Percentiles rank a stretch among this genome's conserved stretches.
These are phyloP conservation scores for Dendrolimus punctatus DNA, from an alignment of 1,140 invertebrate species.

Conservation along the genomic window DNA sequence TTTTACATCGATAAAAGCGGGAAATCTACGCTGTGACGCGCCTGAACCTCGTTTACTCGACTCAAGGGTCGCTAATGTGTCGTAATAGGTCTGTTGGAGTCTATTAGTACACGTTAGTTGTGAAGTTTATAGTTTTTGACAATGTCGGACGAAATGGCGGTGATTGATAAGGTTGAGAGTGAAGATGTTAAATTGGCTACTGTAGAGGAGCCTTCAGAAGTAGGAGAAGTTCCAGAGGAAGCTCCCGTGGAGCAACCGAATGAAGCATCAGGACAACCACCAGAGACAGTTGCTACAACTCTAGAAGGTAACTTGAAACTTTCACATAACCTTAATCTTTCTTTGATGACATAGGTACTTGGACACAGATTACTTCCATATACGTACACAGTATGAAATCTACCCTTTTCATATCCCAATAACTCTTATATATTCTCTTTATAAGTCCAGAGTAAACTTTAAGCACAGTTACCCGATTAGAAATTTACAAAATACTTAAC, in stretches of 20 bases:
- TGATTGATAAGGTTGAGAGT: constrained; percentile 51
- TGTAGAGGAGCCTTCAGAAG: constrained; percentile 12
- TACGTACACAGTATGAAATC: too few relatives aligned
- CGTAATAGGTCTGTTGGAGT: constrained; percentile 55
- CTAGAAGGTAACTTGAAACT: constrained; percentile 33
- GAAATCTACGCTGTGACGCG: constrained; percentile 66
- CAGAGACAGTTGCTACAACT: constrained; percentile 14
- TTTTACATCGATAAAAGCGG: constrained; percentile 60
- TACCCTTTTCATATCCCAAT: too few relatives aligned
- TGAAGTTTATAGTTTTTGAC: constrained; percentile 56
- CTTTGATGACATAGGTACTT: constrained; percentile 28
- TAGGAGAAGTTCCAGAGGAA: constrained; percentile 15
- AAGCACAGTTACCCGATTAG: too few relatives aligned
- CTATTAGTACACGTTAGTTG: constrained; percentile 42
- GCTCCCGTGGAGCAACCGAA: constrained; percentile 6
- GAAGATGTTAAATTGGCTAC: constrained; percentile 36
- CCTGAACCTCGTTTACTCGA: constrained; percentile 50
- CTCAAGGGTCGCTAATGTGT: constrained; percentile 36
- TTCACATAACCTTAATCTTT: constrained; percentile 43
- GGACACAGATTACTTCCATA: too few relatives aligned
- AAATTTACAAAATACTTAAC: too few relatives aligned
- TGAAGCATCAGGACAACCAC: constrained; percentile 10
- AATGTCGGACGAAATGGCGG: constrained; percentile 69
- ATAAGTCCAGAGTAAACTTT: too few relatives aligned
- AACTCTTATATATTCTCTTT: too few relatives aligned